Conservation (phyloP, 2,797 vertebrate species). For the Toxotes lorentzi region DNA sequence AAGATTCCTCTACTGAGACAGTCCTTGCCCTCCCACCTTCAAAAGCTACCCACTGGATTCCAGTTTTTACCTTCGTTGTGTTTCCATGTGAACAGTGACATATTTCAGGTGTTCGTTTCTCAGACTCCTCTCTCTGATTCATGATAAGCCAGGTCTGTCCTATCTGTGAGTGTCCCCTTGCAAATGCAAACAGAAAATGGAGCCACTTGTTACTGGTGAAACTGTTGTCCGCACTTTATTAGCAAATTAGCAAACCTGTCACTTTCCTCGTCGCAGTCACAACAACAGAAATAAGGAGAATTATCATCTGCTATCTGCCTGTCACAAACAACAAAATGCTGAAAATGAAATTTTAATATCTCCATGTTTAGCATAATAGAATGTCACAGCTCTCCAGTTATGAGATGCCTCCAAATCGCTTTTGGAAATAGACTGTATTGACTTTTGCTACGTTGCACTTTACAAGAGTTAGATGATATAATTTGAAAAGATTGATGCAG, state of each 20-base stretch:
- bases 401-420: slow-evolving; percentile 4
- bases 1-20: not conserved
- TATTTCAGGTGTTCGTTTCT: slow-evolving; percentile 16
- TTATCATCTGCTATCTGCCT: slow-evolving; percentile 35
- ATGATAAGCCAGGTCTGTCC: slow-evolving; percentile 39
- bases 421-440: slow-evolving; percentile 25
- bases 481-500: slow-evolving; percentile 13
- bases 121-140: slow-evolving; percentile 1
- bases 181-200: slow-evolving; percentile 30
- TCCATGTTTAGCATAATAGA: slow-evolving; percentile 35
- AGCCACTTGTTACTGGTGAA: slow-evolving; percentile 48
- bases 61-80: not conserved
- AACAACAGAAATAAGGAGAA: slow-evolving; percentile 34
- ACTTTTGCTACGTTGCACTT: slow-evolving; percentile 46
- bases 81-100: slow-evolving; percentile 22
- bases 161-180: slow-evolving; percentile 31
- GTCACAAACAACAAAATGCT: slow-evolving; percentile 56
- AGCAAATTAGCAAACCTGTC: slow-evolving; percentile 55
- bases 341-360: slow-evolving; percentile 54
- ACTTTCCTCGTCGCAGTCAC: slow-evolving; percentile 26
- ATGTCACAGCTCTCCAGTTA: slow-evolving; percentile 46
- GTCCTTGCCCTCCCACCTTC: not conserved
- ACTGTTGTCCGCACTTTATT: slow-evolving; percentile 55
- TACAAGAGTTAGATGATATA: slow-evolving; percentile 12
- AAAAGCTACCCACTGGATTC: not conserved